Base-by-base conservation (phyloP, 2,888 invertebrate species). In the Scaptodrosophila latifasciaeformis region DNA sequence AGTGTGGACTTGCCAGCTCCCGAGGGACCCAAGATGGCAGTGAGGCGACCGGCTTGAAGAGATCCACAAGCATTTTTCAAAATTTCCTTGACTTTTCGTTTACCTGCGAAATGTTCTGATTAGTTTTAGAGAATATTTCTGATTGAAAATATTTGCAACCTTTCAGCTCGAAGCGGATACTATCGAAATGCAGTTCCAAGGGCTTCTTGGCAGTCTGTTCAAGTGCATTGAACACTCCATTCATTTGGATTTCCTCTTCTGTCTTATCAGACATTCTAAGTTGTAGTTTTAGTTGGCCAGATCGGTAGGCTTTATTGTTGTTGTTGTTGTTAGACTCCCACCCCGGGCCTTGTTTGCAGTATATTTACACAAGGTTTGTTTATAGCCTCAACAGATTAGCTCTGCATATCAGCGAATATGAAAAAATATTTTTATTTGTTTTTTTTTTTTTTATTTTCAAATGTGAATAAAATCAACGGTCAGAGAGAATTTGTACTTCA, bases 1-100 rank as follows among this genome's bases (percentile, higher is more conserved):
- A 95, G 87, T 0, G 93, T 90, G 0, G 93, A 91, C 80, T 95
- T 95, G 7, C 95, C 92, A 0, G 92, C 92, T 0, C 92, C 92
- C 0, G 92, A 92, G 4, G 91, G 91, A 0, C 92, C 92, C 1
- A 92, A 82, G 24, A 92, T 90, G 37, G 90, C 91, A 0, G 91
- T 90, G 9, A 92, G 84, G 2, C 89, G 88, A 0, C 90, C 90
- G 0, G 91, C 88, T 12, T 88, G 85, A 49, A 92, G 89, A 17
- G 88, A 87, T 0, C 92, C 92, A 4, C 88, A 89, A 0, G 89
- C 88, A 15, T 88, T 87, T 21, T 87, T 85, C 7, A 92, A 84
- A 46, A 92, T 90, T 5, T 62, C 64, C 10, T 24, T 56, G 1
- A n/a, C n/a, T n/a, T n/a, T n/a, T n/a, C n/a, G n/a, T n/a, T n/a